Base-by-base conservation (phyloP, 2,888 invertebrate genomes). In the Aphodius sticticus region DNA sequence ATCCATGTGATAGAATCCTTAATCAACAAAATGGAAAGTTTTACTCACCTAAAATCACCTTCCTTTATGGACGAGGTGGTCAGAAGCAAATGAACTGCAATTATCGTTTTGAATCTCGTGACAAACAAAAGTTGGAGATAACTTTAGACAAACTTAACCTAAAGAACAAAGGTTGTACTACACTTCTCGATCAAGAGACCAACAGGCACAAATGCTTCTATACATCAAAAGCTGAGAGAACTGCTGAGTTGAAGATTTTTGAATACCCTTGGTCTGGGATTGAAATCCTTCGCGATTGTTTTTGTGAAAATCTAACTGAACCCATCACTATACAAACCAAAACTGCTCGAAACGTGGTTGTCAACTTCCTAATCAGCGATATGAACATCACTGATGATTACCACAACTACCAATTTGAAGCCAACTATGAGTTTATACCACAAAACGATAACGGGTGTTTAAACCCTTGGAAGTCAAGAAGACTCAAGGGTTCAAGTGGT, bases 321-420 rank as follows among this genome's bases (percentile, higher is more conserved):
- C 92, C 93, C 16, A 89, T 94, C 72, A 91, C 92, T 80, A 90
- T 95, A 82, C 92, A 93, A 82, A 93, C 94, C 26, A 90, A 95
- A 82, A 93, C 94, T 14, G 93, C 95, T 1, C 92, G 92, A 76
- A 92, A 93, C 79, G 92, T 96, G 7, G 93, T 95, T 87, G 92
- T 96, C 0, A 93, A 93, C 86, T 95, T 96, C 86, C 92, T 93
- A 16, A 92, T 96, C 6, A 93, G 93, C 14, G 92, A 93, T 87
- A 95, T 96, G 96, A 94, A 94, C 89, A 94, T 95, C 79, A 93
- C 94, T 6, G 94, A 96, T 88, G 95, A 96, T 89, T 95, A 95
- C 86, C 92, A 94, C 79, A 93, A 95, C 86, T 95, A 95, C 88
- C 93, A 93, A 86, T 95, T 96, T 89, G 95, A 96, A 85, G 94